Evolutionary conservation across 2,888 invertebrate genomes (phyloP), one percentile per base, ranked within the genome.

Genomic region (Prenolepis imparis): DNA sequence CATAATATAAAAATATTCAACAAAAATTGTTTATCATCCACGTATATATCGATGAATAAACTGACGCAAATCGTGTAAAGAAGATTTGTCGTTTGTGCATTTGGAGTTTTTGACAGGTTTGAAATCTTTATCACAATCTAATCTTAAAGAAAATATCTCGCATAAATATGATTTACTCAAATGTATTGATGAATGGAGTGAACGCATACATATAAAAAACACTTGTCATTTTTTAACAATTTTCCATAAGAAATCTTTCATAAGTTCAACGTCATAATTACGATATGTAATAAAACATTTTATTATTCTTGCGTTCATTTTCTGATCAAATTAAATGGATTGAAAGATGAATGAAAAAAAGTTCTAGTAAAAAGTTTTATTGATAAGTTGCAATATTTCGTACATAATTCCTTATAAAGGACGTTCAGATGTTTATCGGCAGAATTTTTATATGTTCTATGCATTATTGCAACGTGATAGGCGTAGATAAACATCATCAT

Each of bases 371-470:
- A 70, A 70, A 57, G 6, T 68, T 57, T 70, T 68, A 70, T 70
- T 59, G 5, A 78, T 78, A 78, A 78, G 21, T 68, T 70, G 32
- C 32, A 78, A 68, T 78, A 44, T 77, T 77, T 66, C 24, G 18
- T 78, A 44, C 57, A 57, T 78, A 28, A 57, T 28, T 28, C 12
- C 41, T 70, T 70, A 68, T 83, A 88, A 81, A 86, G 39, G 21
- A 86, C 63, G 70, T 70, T 88, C 74, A 78, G 59, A 77, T 75
- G 82, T 87, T 68, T 72, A 39, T 48, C 81, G 90, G 84, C 87
- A 88, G 90, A 90, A 74, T 81, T 36, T 24, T 74, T 81, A 48
- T 61, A 48, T 61, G 12, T 8, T 41, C n/a, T 81, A 63, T 39
- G 5, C 12, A 12, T 32, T 61, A 73, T 61, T 11, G 73, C n/a